Evolutionary conservation across 2,113 vertebrate genomes (phyloP), one percentile per base, ranked within the genome.

Genomic region (Ochotona curzoniae): DNA sequence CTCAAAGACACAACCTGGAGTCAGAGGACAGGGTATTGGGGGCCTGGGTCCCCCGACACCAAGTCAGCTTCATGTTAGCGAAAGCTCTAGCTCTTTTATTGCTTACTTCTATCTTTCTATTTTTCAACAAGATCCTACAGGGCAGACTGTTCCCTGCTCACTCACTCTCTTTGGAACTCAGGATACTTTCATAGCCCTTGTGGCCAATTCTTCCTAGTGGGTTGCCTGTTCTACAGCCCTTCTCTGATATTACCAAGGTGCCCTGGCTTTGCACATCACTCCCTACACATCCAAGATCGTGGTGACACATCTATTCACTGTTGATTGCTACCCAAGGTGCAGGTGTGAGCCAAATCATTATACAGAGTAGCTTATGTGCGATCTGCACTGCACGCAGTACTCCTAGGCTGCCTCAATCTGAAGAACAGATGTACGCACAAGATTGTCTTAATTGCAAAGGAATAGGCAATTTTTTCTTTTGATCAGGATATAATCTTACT

Each of bases 251-350:
- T 64, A 73, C 23, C 61, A 49, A n/a, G 26, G 20, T 28, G 15
- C 51, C 25, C 61, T 14, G 51, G 32, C 32, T 30, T 7, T 61
- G 70, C 8, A 12, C 10, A 18, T 64, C 23, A 13, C 21, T 21
- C n/a, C 5, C 5, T 30, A 21, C 7, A 13, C 0, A 32, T 26
- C 47, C 6, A 49, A 1, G 47, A 61, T 60, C 10, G 11, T 4
- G 26, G 61, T 8, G 20, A 38, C 10, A 14, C 4, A 26, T 25
- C 2, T 35, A 28, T 7, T 85, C 35, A 63, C 10, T 2, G 2
- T 2, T 79, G 23, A 12, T 18, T 61, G 7, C 32, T 11, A 26
- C 32, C 8, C 38, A 28, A 1, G 0, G 9, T 30, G 20, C 12
- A 8, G n/a, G 5, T 1, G 10, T 1, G 5, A 83, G 32, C 21